Evolutionary conservation across 92 coral and sea anemone species (phyloP), one percentile per base, ranked within the genome.

Genomic region (Epizoanthus scotinus): DNA sequence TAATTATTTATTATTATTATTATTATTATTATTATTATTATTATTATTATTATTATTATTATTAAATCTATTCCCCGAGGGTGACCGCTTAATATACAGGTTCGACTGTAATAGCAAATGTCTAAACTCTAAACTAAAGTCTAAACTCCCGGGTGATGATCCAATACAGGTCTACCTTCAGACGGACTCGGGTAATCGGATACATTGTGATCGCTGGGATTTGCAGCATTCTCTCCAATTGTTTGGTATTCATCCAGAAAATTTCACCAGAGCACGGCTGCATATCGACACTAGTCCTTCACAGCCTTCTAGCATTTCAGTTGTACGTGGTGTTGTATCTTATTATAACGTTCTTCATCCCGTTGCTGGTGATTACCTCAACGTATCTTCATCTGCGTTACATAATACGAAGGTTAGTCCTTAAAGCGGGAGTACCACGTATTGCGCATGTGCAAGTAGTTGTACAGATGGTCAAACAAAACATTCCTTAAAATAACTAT

Each of bases 91-190:
- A n/a, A n/a, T n/a, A n/a, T n/a, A n/a, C n/a, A n/a, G n/a, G n/a
- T n/a, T n/a, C n/a, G n/a, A n/a, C n/a, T n/a, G n/a, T n/a, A n/a
- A n/a, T n/a, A n/a, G n/a, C n/a, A n/a, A n/a, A n/a, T n/a, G n/a
- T n/a, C n/a, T n/a, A n/a, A n/a, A n/a, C n/a, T n/a, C n/a, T n/a
- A n/a, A n/a, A n/a, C n/a, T n/a, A n/a, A 31, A 31, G 36, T 31
- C 36, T 31, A 31, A 31, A 31, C 36, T 31, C 36, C 4, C n/a
- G n/a, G 36, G 4, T 31, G 36, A 31, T 31, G 36, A 31, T 31
- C 61, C 12, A 70, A 24, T 70, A 49, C 77, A 70, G 24, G 77
- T 47, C 14, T 10, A 38, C 40, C 77, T 70, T 70, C 77, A 70
- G 25, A 47, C 49, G 77, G 42, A 26, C 40, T 15, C 77, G 61